Evolutionary conservation across 2,797 vertebrate genomes (phyloP).

Genomic region (Halcyon chelicuti): DNA sequence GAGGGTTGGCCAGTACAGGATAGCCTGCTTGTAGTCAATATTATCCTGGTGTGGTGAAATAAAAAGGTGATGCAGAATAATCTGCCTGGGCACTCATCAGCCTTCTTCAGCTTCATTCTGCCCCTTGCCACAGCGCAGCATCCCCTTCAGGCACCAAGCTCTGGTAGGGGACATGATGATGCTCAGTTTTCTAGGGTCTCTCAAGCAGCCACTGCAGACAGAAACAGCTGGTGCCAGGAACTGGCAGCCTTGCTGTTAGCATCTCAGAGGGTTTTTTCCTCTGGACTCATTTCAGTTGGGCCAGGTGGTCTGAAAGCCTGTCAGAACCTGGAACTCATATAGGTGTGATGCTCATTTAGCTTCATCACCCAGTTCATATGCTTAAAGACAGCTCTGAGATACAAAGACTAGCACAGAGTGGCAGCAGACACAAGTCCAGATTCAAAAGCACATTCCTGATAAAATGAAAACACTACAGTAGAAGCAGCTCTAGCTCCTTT

Average conservation of each 20-base stretch:
- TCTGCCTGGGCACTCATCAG: neutral
- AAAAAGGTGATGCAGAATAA: neutral
- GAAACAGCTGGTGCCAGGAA: neutral
- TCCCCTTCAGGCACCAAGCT: neutral
- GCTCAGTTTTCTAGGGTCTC: neutral
- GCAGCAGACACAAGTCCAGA: neutral
- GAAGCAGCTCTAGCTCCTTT: neutral
- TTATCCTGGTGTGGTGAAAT: fast-evolving
- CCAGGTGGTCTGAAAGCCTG: neutral
- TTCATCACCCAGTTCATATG: neutral
- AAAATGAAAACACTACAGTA: neutral
- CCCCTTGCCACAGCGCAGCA: neutral
- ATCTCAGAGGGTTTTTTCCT: neutral
- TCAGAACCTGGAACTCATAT: neutral
- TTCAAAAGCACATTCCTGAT: neutral
- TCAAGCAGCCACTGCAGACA: neutral
- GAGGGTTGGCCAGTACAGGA: neutral
- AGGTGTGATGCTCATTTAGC: neutral
- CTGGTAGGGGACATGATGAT: neutral
- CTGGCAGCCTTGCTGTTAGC: neutral
- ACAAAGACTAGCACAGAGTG: neutral
- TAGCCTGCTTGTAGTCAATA: neutral
- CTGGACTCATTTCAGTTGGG: neutral
- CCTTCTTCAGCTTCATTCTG: neutral
- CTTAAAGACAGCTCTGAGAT: neutral